Evolutionary conservation across 2,797 vertebrate species (phyloP).

Genomic region (Capromys pilorides): DNA sequence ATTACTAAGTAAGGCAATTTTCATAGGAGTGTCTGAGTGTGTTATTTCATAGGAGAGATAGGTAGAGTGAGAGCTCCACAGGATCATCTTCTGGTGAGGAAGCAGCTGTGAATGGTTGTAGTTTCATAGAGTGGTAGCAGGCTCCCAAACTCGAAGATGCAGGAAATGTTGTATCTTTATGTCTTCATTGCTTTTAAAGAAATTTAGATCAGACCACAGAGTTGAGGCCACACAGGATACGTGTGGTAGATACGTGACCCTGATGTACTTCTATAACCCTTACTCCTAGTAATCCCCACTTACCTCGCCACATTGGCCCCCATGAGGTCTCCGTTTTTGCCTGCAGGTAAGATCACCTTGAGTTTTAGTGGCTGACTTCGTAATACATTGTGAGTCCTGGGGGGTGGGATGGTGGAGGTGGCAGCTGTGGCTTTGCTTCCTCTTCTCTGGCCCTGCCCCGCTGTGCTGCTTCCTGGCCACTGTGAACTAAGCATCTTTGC

Average conservation of each 20-base stretch:
- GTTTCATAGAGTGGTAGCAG: neutral
- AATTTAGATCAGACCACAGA: neutral
- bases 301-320: neutral
- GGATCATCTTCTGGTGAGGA: neutral
- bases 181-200: neutral
- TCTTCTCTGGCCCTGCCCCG: neutral
- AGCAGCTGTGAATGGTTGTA: neutral
- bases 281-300: neutral
- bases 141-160: neutral
- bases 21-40: neutral
- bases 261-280: neutral
- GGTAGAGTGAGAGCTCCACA: neutral
- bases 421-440: neutral
- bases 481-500: neutral
- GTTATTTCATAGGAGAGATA: neutral
- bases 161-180: neutral
- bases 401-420: neutral
- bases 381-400: neutral
- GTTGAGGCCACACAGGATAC: too few species aligned
- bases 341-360: neutral
- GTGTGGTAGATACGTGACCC: neutral
- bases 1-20: neutral
- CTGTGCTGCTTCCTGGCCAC: neutral
- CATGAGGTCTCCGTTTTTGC: neutral
- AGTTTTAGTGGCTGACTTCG: neutral